phyloP scores from a whole-genome alignment of 2,797 vertebrate genomes.

The Macropus fuliginosus region DNA sequence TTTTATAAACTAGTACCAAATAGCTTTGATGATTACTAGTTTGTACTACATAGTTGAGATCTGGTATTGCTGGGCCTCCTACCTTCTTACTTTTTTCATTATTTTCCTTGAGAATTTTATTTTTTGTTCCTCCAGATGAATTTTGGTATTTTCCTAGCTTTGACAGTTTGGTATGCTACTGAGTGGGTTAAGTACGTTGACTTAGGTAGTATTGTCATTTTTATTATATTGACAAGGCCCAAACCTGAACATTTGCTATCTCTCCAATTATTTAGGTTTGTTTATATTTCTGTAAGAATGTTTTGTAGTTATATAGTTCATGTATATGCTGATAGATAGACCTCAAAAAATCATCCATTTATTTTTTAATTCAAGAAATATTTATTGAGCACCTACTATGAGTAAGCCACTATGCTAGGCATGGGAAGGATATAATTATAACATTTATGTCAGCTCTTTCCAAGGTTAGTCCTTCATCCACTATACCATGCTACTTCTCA shows the following conservation, averaged over 20 bases:
- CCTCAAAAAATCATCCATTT: background rate
- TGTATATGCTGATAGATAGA: too few species aligned
- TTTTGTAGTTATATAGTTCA: too few species aligned
- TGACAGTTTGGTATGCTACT: background rate
- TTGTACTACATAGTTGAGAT: too few species aligned
- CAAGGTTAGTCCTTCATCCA: background rate
- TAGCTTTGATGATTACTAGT: too few species aligned
- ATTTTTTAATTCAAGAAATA: background rate
- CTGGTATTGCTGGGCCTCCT: too few species aligned
- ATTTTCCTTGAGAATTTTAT: background rate
- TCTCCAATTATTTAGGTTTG: too few species aligned
- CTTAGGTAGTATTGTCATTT: background rate
- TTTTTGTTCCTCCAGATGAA: background rate
- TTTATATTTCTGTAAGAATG: too few species aligned
- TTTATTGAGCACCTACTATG: background rate
- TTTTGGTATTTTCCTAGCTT: background rate
- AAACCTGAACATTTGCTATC: too few species aligned
- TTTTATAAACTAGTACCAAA: too few species aligned
- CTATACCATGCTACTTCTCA: background rate
- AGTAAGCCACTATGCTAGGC: background rate
- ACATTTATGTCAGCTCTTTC: background rate
- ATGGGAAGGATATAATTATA: background rate
- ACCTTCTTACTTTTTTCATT: background rate
- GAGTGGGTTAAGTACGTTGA: background rate
- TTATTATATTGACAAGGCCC: too few species aligned